Conservation (phyloP, 2,888 invertebrate genomes). For the Catocala sponsa region DNA sequence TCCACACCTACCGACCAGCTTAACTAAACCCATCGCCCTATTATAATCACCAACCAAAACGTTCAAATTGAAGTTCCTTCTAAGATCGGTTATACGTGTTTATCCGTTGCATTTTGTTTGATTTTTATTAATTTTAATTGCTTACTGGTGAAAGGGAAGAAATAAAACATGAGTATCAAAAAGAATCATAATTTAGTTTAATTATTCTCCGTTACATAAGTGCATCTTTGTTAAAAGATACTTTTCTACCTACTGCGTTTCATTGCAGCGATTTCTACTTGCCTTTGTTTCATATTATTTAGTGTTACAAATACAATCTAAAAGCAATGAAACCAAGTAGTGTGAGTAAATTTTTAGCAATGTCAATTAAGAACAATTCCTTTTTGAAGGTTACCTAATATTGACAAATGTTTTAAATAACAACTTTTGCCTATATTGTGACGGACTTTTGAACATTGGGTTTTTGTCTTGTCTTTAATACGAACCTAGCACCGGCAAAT, state of each 20-base stretch:
- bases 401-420: too few species aligned
- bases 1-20: constrained; percentile 62
- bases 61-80: constrained; percentile 22
- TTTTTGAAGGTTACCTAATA: too few species aligned
- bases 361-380: too few species aligned
- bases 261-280: constrained; percentile 14
- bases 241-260: constrained; percentile 38
- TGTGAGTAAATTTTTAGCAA: too few species aligned
- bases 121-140: constrained; percentile 67
- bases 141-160: constrained; percentile 66
- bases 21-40: constrained; percentile 44
- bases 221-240: constrained; percentile 32
- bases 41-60: constrained; percentile 6
- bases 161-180: constrained; percentile 58
- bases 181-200: constrained; percentile 50
- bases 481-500: too few species aligned
- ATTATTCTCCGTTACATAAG: constrained; percentile 53
- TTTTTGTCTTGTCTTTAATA: too few species aligned
- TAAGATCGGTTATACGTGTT: constrained; percentile 31
- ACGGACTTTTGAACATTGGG: too few species aligned
- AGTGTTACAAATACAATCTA: constrained; percentile 6
- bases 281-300: constrained; percentile 31
- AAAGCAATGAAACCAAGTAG: background rate
- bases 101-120: constrained; percentile 49
- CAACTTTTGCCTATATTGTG: too few species aligned